These are phyloP conservation scores for Argynnis bischoffii DNA, from an alignment of 2,888 invertebrate species.

Conservation along the genomic window DNA sequence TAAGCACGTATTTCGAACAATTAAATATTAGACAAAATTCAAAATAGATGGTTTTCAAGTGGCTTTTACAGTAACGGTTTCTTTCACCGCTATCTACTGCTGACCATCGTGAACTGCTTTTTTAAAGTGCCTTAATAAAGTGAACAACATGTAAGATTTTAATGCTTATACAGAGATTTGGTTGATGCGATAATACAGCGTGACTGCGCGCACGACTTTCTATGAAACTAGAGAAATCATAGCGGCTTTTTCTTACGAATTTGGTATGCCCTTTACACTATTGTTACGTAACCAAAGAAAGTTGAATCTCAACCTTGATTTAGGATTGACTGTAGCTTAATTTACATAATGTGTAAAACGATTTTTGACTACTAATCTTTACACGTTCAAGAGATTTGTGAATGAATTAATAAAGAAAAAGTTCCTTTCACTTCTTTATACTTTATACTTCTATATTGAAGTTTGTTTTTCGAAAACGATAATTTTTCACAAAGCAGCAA, in stretches of 20 bases:
- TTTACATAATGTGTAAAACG: conserved; percentile 32
- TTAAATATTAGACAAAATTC: conserved; percentile 45
- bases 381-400: neutral
- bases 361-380: conserved; percentile 20
- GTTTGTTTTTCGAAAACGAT: too few relatives aligned
- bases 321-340: conserved; percentile 27
- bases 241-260: conserved; percentile 49
- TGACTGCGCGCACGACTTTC: conserved; percentile 78
- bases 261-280: conserved; percentile 40
- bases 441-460: neutral
- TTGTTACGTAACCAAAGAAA: conserved; percentile 36
- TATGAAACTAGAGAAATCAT: conserved; percentile 61
- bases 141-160: conserved; percentile 77
- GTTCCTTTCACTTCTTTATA: neutral
- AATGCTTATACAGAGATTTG: conserved; percentile 76
- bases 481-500: too few relatives aligned
- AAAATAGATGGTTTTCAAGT: conserved; percentile 66
- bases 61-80: conserved; percentile 78
- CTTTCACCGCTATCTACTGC: conserved; percentile 78
- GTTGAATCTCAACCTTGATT: conserved; percentile 29
- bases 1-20: conserved; percentile 13
- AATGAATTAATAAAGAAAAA: conserved; percentile 1
- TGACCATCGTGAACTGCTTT: conserved; percentile 78
- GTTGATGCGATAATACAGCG: conserved; percentile 75
- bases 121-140: conserved; percentile 76